Percentiles rank a stretch among this genome's conserved stretches.
Conservation (phyloP, 2,888 invertebrate species). For the Morpho deidamia region DNA sequence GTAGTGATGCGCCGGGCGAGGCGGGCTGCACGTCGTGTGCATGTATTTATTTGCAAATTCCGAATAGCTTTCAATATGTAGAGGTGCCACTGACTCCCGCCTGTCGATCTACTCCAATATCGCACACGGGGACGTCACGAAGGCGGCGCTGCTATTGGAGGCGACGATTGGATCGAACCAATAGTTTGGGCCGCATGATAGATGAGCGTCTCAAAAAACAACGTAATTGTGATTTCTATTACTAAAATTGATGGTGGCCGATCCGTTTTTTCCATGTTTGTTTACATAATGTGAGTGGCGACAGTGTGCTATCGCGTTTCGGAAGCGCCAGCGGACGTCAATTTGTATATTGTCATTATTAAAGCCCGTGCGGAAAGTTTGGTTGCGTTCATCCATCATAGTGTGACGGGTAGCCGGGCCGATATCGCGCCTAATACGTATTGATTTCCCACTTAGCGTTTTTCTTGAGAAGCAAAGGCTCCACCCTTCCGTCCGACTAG, state of each 20-base stretch:
- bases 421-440: conserved; percentile 78
- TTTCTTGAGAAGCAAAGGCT: conserved; percentile 73
- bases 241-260: conserved; percentile 70
- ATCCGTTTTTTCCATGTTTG: conserved; percentile 63
- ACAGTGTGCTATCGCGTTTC: conserved; percentile 66
- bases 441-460: conserved; percentile 78
- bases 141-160: conserved; percentile 63
- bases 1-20: conserved; percentile 50
- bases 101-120: conserved; percentile 75
- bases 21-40: conserved; percentile 49
- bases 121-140: conserved; percentile 62
- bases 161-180: conserved; percentile 61
- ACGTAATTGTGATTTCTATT: conserved; percentile 77
- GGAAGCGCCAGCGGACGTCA: conserved; percentile 70
- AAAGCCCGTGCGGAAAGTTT: conserved; percentile 69
- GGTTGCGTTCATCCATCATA: conserved; percentile 75
- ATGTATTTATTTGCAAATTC: conserved; percentile 76
- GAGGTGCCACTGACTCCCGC: conserved; percentile 65
- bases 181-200: conserved; percentile 35
- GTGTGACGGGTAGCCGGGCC: conserved; percentile 70
- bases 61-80: conserved; percentile 75
- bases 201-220: conserved; percentile 68
- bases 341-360: conserved; percentile 79
- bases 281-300: conserved; percentile 74
- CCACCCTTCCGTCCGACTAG: conserved; percentile 71